These are phyloP conservation scores for Tyrophagus putrescentiae DNA, from an alignment of 1,140 invertebrate genomes.

Conservation along the genomic window DNA sequence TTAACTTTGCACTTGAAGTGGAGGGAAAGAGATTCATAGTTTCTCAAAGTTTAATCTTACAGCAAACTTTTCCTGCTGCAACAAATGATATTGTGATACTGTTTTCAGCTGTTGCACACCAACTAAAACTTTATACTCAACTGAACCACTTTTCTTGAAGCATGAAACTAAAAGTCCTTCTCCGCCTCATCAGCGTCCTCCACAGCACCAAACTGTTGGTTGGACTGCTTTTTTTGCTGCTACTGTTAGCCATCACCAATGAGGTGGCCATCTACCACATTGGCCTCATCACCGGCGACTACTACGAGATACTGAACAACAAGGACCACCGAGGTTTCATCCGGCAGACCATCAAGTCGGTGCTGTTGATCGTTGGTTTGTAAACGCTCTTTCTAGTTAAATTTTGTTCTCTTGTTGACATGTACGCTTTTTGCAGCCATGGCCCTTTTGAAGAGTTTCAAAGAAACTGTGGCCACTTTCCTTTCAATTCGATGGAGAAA, in stretches of 20 bases:
- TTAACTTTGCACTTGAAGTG: background rate
- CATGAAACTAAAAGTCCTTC: background rate
- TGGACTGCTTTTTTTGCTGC: slow-evolving; percentile 16
- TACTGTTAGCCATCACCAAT: slow-evolving; percentile 32
- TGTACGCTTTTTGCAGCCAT: too few species aligned
- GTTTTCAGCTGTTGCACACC: too few species aligned
- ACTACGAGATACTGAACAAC: slow-evolving; percentile 39
- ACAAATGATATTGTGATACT: too few species aligned
- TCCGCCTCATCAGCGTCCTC: background rate
- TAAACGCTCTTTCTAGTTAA: too few species aligned
- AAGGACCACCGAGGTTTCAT: slow-evolving; percentile 37
- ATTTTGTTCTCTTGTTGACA: too few species aligned
- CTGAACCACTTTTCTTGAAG: too few species aligned
- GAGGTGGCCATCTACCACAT: slow-evolving; percentile 40
- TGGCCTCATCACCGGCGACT: slow-evolving; percentile 40
- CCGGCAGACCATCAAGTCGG: slow-evolving; percentile 31
- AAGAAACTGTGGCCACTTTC: slow-evolving; percentile 33
- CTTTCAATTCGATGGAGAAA: slow-evolving; percentile 39
- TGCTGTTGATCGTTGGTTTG: slow-evolving; percentile 35
- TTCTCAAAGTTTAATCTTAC: too few species aligned
- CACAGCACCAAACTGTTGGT: background rate
- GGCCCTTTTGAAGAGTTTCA: slow-evolving; percentile 37
- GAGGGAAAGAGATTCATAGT: background rate
- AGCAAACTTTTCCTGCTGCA: too few species aligned
- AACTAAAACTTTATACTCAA: too few species aligned